Evolutionary conservation across 2,113 vertebrate genomes (phyloP), one percentile per base, ranked within the genome.

Genomic region (Caranx ignobilis): DNA sequence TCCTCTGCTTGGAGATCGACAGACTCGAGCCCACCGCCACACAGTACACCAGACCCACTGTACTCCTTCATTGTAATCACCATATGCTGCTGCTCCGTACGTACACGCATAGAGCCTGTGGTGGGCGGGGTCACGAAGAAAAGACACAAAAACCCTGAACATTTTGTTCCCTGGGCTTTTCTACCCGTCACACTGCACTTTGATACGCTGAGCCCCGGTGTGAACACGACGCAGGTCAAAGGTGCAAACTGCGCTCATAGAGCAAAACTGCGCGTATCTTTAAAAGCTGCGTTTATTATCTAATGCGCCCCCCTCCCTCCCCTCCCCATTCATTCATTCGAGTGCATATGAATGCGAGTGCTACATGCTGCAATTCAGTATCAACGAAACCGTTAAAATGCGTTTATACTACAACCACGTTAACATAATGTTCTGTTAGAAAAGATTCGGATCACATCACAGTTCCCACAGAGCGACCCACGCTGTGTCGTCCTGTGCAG

Each of bases 161-260:
- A 91, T 87, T 85, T 87, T 87, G 89, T 91, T 87, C 87, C 64
- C 34, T 54, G 50, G 5, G 45, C 13, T 12, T 76, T 66, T 59
- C 21, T 39, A 75, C 39, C 31, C 9, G 0, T 41, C 18, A 31
- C 16, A 11, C 2, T 63, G 56, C n/a, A 2, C 47, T 73, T 80
- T 80, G 67, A 70, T 9, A 45, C 5, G 19, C 45, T 4, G 3
- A 21, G 21, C 19, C n/a, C 12, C 1, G 0, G 8, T 7, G 6
- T 21, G 15, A 4, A 26, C 16, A 56, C 6, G 6, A 3, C 48
- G 37, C 18, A 70, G 12, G 32, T n/a, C 2, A 50, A 21, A 37
- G 10, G 26, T 37, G 3, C 37, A 5, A 21, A 41, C 39, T 41
- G 39, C 39, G 39, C 7, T 34, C 48, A 39, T 19, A 15, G 1